Percentiles rank a stretch among this genome's conserved stretches.
These are phyloP conservation scores for Trilocha varians DNA, from an alignment of 2,888 invertebrate genomes.

Conservation along the genomic window DNA sequence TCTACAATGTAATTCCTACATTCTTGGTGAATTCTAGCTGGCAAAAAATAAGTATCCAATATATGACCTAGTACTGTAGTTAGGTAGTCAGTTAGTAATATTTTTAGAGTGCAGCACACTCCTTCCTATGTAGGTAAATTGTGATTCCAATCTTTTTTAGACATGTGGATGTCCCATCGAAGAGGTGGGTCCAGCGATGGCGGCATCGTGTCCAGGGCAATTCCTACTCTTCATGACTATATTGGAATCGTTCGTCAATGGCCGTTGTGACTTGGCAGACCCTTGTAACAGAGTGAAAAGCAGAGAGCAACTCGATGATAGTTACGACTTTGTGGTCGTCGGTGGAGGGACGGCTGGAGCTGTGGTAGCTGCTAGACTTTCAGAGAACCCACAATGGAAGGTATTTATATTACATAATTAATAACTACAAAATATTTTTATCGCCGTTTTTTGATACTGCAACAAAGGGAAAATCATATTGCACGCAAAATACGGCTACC, in stretches of 20 bases:
- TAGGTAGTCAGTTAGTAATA: too few relatives aligned
- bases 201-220: constrained; percentile 71
- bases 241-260: constrained; percentile 75
- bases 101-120: too few relatives aligned
- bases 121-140: too few relatives aligned
- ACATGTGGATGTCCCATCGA: constrained; percentile 69
- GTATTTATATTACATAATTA: too few relatives aligned
- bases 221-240: constrained; percentile 78
- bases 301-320: constrained; percentile 44
- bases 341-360: constrained; percentile 80
- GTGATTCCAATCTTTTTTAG: constrained; percentile 37
- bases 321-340: constrained; percentile 78
- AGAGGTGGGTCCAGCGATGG: constrained; percentile 73
- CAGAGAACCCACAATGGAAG: constrained; percentile 78
- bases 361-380: constrained; percentile 76
- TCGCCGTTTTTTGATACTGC: too few relatives aligned
- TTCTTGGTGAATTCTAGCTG: too few relatives aligned
- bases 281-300: constrained; percentile 74
- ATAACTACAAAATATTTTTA: too few relatives aligned
- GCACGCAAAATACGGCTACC: too few relatives aligned
- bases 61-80: too few relatives aligned
- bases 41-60: too few relatives aligned
- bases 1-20: too few relatives aligned
- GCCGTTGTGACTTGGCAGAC: constrained; percentile 72
- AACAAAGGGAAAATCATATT: too few relatives aligned